Conservation (phyloP, 2,888 invertebrate genomes). For the Sesamia inferens region DNA sequence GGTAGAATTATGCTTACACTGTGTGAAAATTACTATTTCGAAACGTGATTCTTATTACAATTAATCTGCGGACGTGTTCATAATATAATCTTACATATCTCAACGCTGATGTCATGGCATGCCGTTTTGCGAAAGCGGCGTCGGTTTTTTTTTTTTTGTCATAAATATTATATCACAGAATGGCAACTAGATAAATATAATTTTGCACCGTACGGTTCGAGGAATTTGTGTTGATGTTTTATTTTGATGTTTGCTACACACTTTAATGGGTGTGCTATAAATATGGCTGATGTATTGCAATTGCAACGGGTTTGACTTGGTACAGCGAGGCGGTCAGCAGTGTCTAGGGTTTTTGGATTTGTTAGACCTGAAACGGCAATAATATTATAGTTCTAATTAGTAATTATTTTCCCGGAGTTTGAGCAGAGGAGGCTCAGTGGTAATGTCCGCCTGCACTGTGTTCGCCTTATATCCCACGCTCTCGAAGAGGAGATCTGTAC, state of each 20-base stretch:
- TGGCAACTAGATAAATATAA: constrained; percentile 53
- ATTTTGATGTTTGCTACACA: constrained; percentile 43
- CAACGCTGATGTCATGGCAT: constrained; percentile 73
- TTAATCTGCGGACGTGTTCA: constrained; percentile 69
- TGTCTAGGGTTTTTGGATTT: constrained; percentile 12
- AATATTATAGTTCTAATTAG: neutral
- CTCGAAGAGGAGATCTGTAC: no score
- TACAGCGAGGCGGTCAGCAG: constrained; percentile 6
- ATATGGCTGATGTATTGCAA: constrained; percentile 34
- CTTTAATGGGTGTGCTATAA: constrained; percentile 30
- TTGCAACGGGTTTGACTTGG: constrained; percentile 31
- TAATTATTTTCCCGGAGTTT: neutral
- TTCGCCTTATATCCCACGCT: no score
- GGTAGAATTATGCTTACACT: constrained; percentile 67
- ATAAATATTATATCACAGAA: constrained; percentile 51
- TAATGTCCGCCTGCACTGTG: no score
- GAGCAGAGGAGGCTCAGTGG: no score
- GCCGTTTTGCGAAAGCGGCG: constrained; percentile 61
- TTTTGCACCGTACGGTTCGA: constrained; percentile 29
- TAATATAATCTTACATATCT: constrained; percentile 76
- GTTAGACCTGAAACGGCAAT: neutral
- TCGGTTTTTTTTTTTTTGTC: constrained; percentile 34
- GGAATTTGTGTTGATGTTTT: constrained; percentile 37
- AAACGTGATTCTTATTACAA: constrained; percentile 76
- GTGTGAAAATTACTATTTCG: constrained; percentile 72